Base-by-base conservation (phyloP, 2,113 vertebrate species). In the Limnothrissa miodon region DNA sequence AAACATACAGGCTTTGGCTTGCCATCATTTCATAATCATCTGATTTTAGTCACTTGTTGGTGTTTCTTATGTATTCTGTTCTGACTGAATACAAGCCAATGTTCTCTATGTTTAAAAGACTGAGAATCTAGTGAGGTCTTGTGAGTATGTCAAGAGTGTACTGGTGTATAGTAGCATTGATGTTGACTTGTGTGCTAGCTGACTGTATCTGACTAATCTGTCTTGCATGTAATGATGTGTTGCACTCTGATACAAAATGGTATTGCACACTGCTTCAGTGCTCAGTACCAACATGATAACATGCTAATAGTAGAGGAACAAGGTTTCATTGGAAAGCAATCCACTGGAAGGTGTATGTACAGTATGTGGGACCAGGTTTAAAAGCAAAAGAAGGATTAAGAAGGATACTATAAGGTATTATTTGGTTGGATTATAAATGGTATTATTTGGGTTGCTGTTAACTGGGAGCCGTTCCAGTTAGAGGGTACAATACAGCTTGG, bases 1-100 rank as follows among this genome's bases (percentile, higher is more conserved):
- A 53, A 51, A 36, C 46, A 80, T 39, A 66, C 25, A 79, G 25
- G 36, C 81, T 66, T 45, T 66, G 74, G 80, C 39, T 83, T 81
- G 5, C 11, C 45, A 9, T 29, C 13, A 9, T 79, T 53, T 45
- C 82, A 0, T 44, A 59, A 53, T 36, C n/a, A 48, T 25, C 23
- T 4, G 51, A 56, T 23, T 56, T 56, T 23, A 56, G 51, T n/a
- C 51, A 23, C 51, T 56, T 56, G 51, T 56, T 21, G 23, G 6
- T 56, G 51, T 56, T 56, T 56, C 51, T 56, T 19, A 23, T 23
- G 51, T 56, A 56, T 56, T 56, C 51, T 4, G 19, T 56, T 56
- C 51, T 56, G 0, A 23, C 51, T 66, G 59, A 66, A 66, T 66
- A 66, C 29, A 66, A 66, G 59, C 59, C 59, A 66, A 33, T 66